Conservation (phyloP, 2,113 vertebrate genomes). For the Circaetus gallicus region DNA sequence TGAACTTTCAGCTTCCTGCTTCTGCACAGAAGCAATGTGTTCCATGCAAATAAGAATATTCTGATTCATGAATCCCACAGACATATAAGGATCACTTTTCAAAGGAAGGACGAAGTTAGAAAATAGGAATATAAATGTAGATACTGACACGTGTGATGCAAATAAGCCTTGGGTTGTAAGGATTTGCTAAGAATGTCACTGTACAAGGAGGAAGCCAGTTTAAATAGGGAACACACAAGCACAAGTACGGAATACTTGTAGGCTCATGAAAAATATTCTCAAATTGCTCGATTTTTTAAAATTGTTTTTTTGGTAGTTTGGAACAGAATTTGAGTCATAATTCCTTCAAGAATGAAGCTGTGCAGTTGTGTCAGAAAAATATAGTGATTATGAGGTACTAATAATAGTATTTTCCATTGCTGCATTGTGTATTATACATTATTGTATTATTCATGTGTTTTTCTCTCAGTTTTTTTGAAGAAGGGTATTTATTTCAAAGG, state of each 20-base stretch:
- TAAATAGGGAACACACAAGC: background rate
- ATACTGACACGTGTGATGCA: background rate
- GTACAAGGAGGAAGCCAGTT: background rate
- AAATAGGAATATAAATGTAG: background rate
- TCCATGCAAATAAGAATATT: background rate
- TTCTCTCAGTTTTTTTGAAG: background rate
- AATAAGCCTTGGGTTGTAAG: background rate
- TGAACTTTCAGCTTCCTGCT: background rate
- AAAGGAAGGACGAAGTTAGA: background rate
- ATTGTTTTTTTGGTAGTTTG: background rate
- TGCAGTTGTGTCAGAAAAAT: background rate
- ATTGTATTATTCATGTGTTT: slow-evolving; percentile 29
- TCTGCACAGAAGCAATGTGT: background rate
- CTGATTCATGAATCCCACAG: background rate
- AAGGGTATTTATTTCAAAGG: slow-evolving; percentile 6
- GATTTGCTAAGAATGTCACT: background rate
- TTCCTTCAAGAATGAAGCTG: background rate
- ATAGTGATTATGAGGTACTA: background rate
- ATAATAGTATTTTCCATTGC: background rate
- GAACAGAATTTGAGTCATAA: background rate
- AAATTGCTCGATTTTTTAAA: background rate
- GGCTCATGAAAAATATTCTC: background rate
- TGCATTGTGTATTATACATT: background rate
- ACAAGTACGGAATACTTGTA: background rate
- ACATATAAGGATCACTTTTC: background rate